A percentile compares a stretch with the other conserved stretches of the same genome.
These are phyloP conservation scores for Loris lydekkerianus DNA, from an alignment of 2,797 vertebrate species.

Conservation along the genomic window DNA sequence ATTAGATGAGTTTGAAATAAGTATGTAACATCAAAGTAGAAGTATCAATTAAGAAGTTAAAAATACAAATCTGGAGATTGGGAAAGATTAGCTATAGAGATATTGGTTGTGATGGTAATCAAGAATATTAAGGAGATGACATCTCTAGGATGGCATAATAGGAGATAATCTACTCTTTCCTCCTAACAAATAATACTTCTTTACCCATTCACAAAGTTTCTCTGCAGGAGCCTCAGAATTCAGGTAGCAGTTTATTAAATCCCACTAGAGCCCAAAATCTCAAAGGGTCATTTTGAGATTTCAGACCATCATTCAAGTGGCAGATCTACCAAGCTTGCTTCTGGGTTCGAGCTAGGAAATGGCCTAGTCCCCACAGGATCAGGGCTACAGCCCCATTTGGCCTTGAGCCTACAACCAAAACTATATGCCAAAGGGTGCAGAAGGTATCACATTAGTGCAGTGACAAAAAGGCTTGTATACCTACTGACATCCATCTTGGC, in stretches of 20 bases:
- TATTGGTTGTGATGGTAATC: neutral
- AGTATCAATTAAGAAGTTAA: neutral
- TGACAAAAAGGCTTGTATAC: neutral
- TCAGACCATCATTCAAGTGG: neutral
- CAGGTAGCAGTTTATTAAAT: neutral
- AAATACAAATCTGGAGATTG: neutral
- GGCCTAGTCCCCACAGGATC: neutral
- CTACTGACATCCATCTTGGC: neutral
- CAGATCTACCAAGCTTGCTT: neutral
- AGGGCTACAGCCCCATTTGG: neutral
- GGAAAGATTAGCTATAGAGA: neutral
- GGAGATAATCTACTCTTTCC: neutral
- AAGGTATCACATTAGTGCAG: neutral
- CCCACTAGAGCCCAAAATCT: neutral
- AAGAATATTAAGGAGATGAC: neutral
- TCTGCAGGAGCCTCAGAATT: neutral
- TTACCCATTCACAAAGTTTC: neutral
- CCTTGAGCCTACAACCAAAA: neutral
- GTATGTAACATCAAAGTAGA: neutral
- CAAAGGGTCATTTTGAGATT: neutral
- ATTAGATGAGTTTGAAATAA: slow-evolving; percentile 7
- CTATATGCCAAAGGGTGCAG: neutral
- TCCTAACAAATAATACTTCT: neutral
- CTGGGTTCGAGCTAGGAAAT: neutral
- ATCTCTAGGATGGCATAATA: neutral